Conservation (phyloP, 2,888 invertebrate species). For the Noctua janthina region DNA sequence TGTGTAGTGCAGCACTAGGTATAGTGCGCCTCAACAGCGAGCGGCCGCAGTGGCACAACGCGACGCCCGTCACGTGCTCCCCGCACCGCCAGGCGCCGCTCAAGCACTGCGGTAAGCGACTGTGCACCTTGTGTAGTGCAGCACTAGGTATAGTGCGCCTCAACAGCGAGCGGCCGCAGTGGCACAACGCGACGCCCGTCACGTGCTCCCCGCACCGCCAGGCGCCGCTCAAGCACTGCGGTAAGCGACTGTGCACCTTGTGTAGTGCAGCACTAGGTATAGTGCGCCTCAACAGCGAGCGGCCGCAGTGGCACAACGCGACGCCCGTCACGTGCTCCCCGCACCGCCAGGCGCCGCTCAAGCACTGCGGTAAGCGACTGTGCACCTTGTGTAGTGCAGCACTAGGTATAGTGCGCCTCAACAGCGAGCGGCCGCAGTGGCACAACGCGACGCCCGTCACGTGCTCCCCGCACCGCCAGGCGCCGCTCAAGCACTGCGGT, state of each 20-base stretch:
- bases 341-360: no score
- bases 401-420: no score
- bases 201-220: constrained; percentile 88
- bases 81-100: neutral
- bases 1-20: neutral
- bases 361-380: no score
- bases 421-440: no score
- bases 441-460: no score
- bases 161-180: constrained; percentile 91
- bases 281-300: neutral
- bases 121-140: neutral
- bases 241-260: constrained; percentile 25
- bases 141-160: constrained; percentile 91
- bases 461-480: no score
- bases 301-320: no score
- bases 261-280: neutral
- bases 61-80: neutral
- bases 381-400: no score
- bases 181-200: constrained; percentile 96
- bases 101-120: neutral
- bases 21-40: neutral
- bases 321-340: no score
- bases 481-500: no score
- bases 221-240: constrained; percentile 89
- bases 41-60: no score